Base-by-base conservation (phyloP, 1,140 invertebrate species). In the Drosophila carrolli region DNA sequence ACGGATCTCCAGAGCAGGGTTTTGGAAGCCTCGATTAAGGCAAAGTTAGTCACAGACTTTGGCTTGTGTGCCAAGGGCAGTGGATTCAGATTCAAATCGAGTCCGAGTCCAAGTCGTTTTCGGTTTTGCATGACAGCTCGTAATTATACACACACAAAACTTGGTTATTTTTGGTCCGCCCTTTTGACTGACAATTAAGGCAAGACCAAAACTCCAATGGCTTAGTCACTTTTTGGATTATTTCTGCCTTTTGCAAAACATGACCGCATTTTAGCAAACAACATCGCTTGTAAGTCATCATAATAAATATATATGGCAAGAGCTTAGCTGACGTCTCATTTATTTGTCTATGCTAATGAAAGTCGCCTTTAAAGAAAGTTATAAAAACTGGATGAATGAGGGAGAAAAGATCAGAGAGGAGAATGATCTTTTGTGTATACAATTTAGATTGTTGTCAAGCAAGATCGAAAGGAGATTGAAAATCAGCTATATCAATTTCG, bases 391-490 rank as follows among this genome's bases (percentile, higher is more conserved):
- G 16, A 27, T n/a, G 14, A 19, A n/a, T 6, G n/a, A 19, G 37
- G 8, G 16, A 9, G 14, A 3, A 8, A n/a, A 37, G 13, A 32
- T 43, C n/a, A 1, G 5, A 13, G 47, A 14, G 9, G 8, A 16
- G 59, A 41, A 27, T n/a, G 5, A 65, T 40, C 63, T 67, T 35
- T 67, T 67, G 60, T 66, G 27, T 43, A 6, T 7, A 41, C 46
- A 47, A 43, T 68, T 74, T 85, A 83, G 81, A 84, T 84, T 85
- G 81, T 84, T 65, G 82, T 86, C 82, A 76, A 78, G 66, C 82
- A 65, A 88, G 83, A 75, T 65, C 32, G 38, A 58, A 54, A 54
- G 43, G 62, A 47, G 51, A 57, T 13, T 57, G 38, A 60, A 68
- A 67, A 65, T 66, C 59, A 50, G 37, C 46, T 16, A 46, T 14